Percentiles rank a stretch among this genome's conserved stretches.
Conservation (phyloP, 2,113 vertebrate species). For the Elaphurus davidianus region DNA sequence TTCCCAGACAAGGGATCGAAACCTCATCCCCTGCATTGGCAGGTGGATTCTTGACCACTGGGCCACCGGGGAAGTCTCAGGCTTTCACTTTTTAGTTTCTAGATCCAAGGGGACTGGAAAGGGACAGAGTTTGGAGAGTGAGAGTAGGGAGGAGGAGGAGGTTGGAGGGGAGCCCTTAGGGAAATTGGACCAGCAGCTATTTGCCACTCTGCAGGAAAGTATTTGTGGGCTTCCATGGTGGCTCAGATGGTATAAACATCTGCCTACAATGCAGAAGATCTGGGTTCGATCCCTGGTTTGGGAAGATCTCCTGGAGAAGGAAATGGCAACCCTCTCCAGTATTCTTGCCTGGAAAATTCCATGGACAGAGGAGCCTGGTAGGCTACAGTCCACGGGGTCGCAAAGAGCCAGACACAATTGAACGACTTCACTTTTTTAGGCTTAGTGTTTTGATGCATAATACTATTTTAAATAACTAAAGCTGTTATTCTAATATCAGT, state of each 20-base stretch:
- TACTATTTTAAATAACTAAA: slow-evolving; percentile 7
- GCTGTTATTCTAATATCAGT: neutral
- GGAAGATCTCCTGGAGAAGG: neutral
- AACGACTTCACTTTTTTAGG: neutral
- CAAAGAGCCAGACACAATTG: neutral
- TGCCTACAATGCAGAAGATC: neutral
- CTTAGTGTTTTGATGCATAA: neutral
- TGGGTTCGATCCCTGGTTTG: neutral
- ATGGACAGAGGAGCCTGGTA: neutral
- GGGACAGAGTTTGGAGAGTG: neutral
- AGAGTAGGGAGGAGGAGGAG: neutral
- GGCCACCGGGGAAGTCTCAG: neutral
- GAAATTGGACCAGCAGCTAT: neutral
- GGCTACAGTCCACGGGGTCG: neutral
- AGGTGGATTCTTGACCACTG: neutral
- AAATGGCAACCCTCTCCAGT: neutral
- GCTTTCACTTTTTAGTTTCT: neutral
- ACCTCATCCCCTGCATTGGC: neutral
- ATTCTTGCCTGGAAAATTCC: neutral
- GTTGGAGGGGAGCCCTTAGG: neutral
- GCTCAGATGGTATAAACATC: neutral
- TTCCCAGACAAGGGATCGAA: neutral
- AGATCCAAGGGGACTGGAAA: neutral
- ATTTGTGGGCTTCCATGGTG: neutral
- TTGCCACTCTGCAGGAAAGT: neutral